A percentile compares a stretch with the other conserved stretches of the same genome.
Conservation (phyloP, 2,113 vertebrate genomes). For the Hipposideros armiger region DNA sequence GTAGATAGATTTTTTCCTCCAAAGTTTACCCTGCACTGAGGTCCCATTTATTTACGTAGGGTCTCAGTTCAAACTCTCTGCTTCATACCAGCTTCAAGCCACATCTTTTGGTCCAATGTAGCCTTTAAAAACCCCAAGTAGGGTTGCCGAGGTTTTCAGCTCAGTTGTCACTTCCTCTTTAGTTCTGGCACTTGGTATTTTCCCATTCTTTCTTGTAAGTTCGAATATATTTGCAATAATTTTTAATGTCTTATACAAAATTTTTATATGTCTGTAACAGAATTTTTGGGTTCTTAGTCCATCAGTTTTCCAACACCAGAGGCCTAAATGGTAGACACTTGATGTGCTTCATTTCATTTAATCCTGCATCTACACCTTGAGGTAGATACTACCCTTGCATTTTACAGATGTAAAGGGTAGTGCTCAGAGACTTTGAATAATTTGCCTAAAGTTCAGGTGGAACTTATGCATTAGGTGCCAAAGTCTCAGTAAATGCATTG, state of each 20-base stretch:
- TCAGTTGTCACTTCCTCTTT: conserved; percentile 14
- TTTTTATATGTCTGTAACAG: background rate
- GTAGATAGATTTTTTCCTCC: background rate
- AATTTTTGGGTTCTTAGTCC: background rate
- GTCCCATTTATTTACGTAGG: background rate
- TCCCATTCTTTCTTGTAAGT: conserved; percentile 25
- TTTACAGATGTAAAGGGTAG: conserved; percentile 40
- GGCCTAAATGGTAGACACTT: background rate
- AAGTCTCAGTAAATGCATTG: background rate
- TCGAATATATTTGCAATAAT: background rate
- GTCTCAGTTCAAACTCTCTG: background rate
- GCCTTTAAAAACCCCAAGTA: background rate
- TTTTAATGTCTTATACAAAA: conserved; percentile 28
- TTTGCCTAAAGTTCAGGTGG: background rate
- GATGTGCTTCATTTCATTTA: conserved; percentile 25
- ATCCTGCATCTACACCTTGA: background rate
- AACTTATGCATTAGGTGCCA: background rate
- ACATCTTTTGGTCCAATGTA: background rate
- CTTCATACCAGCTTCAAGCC: background rate
- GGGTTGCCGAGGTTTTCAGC: background rate
- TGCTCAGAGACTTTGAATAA: background rate
- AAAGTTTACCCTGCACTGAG: background rate
- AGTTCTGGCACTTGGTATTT: conserved; percentile 31
- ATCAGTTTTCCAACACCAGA: background rate
- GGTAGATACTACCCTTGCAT: background rate